Evolutionary conservation across 2,888 invertebrate species (phyloP).

Genomic region (Carabus problematicus): DNA sequence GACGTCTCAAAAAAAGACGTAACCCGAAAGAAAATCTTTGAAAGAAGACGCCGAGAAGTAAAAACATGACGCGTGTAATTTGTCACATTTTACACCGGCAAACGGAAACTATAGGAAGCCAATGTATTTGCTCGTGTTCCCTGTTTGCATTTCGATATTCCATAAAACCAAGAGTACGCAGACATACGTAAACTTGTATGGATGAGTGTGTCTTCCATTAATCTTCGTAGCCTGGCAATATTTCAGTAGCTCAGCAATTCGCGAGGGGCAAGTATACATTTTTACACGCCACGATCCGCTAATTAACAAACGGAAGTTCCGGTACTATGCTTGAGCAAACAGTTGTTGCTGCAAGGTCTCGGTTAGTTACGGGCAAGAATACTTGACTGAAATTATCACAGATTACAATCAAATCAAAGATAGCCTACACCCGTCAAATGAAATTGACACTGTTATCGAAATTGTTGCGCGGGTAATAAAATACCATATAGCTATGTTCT

Average conservation of each 20-base stretch:
- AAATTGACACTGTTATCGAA: no score
- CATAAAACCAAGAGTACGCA: background rate
- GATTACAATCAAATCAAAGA: no score
- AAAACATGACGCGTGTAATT: conserved; percentile 35
- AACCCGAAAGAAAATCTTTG: conserved; percentile 29
- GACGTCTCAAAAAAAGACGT: conserved; percentile 28
- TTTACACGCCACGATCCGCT: background rate
- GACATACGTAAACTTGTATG: background rate
- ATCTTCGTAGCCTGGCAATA: background rate
- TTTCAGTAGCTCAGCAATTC: conserved; percentile 1
- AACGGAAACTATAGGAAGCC: no score
- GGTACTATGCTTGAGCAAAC: background rate
- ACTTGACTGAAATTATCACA: no score
- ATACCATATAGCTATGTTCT: no score
- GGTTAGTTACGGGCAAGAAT: no score
- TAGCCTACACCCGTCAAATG: no score
- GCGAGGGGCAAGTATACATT: background rate
- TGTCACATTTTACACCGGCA: conserved; percentile 23
- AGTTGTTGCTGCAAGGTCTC: background rate
- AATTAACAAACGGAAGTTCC: conserved; percentile 19
- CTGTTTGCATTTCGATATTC: no score
- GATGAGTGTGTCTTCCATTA: conserved; percentile 16
- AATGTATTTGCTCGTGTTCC: no score
- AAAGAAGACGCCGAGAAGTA: conserved; percentile 15
- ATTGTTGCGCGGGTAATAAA: no score